Base-by-base conservation (phyloP, 1,140 invertebrate genomes). In the Orius insidiosus region DNA sequence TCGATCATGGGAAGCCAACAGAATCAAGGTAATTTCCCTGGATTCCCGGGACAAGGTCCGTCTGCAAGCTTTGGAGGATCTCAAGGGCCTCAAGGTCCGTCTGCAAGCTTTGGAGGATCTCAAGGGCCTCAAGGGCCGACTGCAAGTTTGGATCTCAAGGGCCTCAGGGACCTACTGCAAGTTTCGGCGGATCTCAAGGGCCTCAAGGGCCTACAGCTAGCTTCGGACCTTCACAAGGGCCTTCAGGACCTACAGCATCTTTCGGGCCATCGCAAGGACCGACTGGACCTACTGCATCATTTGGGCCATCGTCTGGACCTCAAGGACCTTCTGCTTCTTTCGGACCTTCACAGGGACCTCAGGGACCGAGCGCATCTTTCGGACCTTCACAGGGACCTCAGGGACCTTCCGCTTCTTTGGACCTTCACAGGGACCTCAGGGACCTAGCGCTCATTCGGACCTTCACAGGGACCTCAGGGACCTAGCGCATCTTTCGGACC, bases 1-100 rank as follows among this genome's bases (percentile, higher is more conserved):
- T 70, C 70, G 0, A 76, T 77, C 53, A 48, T 56, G 45, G 58
- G 52, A 43, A 53, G 52, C 40, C 52, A 51, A 38, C 34, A 37
- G 32, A 52, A 24, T n/a, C 54, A 48, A 46, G 56, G 56, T 30
- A 59, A 55, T 15, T 44, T 39, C 8, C 46, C 32, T 10, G 50
- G 45, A 24, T 57, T 51, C 53, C 57, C 56, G 33, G 52, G 50
- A 33, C 51, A 39, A 51, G 61, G 58, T 66, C 53, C 54, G 24
- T n/a, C n/a, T n/a, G n/a, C n/a, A n/a, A n/a, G n/a, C n/a, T n/a
- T n/a, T n/a, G 54, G 50, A 36, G 59, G 60, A 14, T n/a, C n/a
- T n/a, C n/a, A n/a, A n/a, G n/a, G n/a, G n/a, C 55, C 55, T 11
- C 40, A 52, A 39, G 60, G 59, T 65, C 52, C 54, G 19, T n/a